Percentiles rank a stretch among this genome's conserved stretches.
phyloP scores from a whole-genome alignment of 92 coral and sea anemone species.

The Chrysogorgia sp. region DNA sequence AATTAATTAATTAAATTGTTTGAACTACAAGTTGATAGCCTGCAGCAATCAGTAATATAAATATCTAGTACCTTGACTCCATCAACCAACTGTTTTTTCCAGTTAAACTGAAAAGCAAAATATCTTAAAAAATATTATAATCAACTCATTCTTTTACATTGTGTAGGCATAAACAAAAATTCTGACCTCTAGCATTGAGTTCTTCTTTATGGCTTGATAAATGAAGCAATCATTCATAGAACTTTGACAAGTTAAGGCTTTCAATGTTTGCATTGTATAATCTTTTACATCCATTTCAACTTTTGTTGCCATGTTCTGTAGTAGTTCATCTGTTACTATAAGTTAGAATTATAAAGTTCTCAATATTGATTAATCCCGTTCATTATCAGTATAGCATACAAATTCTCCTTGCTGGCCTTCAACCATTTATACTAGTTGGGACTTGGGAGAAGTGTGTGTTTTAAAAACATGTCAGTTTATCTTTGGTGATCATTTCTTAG shows the following conservation, averaged over 20 bases:
- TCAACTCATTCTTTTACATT: not conserved
- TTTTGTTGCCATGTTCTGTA: conserved; percentile 66
- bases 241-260: conserved; percentile 68
- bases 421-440: too few relatives aligned
- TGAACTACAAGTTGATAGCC: too few relatives aligned
- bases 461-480: too few relatives aligned
- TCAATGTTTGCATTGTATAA: conserved; percentile 64
- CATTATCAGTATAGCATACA: conserved; percentile 18
- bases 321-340: conserved; percentile 56
- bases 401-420: too few relatives aligned
- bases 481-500: too few relatives aligned
- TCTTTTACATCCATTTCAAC: conserved; percentile 72
- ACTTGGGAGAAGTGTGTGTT: too few relatives aligned
- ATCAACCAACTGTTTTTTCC: conserved; percentile 86
- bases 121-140: not conserved
- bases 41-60: too few relatives aligned
- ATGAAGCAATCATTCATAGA: conserved; percentile 63
- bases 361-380: too few relatives aligned
- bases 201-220: conserved; percentile 60
- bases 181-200: conserved; percentile 59
- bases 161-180: not conserved
- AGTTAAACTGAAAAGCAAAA: too few relatives aligned
- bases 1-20: not conserved
- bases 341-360: not conserved
- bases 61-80: conserved; percentile 71